A percentile compares a stretch with the other conserved stretches of the same genome.
Conservation (phyloP, 2,797 vertebrate species). For the Morus bassanus region DNA sequence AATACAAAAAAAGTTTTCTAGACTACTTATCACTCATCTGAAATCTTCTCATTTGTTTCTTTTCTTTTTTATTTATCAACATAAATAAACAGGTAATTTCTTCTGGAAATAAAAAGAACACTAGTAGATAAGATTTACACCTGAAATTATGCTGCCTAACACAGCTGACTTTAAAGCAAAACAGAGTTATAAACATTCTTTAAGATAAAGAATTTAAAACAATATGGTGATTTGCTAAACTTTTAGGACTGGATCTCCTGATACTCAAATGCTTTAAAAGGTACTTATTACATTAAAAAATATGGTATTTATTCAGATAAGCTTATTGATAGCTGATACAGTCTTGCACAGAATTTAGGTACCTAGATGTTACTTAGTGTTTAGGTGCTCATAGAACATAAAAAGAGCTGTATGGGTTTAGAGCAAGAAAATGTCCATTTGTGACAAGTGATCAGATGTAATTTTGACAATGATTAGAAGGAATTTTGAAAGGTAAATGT, state of each 20-base stretch:
- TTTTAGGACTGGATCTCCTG: not conserved
- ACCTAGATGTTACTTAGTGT: not conserved
- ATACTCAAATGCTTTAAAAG: not conserved
- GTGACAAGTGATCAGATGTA: not conserved
- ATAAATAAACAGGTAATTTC: not conserved
- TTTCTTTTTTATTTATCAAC: not conserved
- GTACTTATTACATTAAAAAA: not conserved
- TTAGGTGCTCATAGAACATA: not conserved
- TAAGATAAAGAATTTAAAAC: not conserved
- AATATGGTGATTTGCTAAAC: not conserved
- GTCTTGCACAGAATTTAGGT: not conserved
- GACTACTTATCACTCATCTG: not conserved
- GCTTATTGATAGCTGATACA: not conserved
- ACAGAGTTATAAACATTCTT: not conserved
- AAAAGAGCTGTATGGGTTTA: not conserved
- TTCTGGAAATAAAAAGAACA: not conserved
- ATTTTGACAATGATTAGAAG: not conserved
- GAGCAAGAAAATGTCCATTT: not conserved
- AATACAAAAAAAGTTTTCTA: not conserved
- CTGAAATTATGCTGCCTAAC: not conserved
- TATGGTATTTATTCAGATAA: not conserved
- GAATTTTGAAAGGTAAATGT: not conserved
- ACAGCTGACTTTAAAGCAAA: not conserved
- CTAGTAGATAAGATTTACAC: not conserved
- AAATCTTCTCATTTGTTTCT: not conserved